Base-by-base conservation (phyloP, 1,140 invertebrate species). In the Macrocentrus cingulum region DNA sequence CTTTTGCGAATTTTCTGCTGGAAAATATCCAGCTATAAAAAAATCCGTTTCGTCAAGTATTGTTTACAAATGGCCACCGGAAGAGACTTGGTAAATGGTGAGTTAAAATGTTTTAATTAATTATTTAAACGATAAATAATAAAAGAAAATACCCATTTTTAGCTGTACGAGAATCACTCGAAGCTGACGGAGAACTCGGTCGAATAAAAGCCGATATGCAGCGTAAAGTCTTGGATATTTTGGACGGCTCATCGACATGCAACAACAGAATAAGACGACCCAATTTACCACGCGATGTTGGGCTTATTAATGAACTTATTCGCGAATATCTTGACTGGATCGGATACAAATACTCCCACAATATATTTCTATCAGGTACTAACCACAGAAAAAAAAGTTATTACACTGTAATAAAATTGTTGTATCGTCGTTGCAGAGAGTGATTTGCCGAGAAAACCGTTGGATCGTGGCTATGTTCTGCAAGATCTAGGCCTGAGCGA, bases 311-410 rank as follows among this genome's bases (percentile, higher is more conserved):
- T 57, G 77, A 81, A 64, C 64, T 82, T 1, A 73, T 82, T 23
- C 62, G 77, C 59, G 79, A 82, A 60, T 82, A 81, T 64, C 61
- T 81, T 8, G 74, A 81, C 49, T 81, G 80, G 80, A 78, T 76
- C 63, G 79, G 76, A 23, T 82, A 79, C 51, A 76, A 75, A 32
- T 81, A 80, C 41, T 76, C 77, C 3, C 66, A 71, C 0, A 73
- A 61, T 19, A 70, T 80, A 23, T 67, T 81, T 52, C 52, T 63
- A n/a, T 64, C 77, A 64, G 79, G 79, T 81, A 44, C 22, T 23
- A n/a, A 18, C 1, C 1, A 46, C 20, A 4, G n/a, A 2, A 19
- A 15, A 46, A 4, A 20, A 56, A 7, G 39, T 41, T 20, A 39
- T 11, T 55, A 32, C 16, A 23, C 13, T 5, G 6, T 42, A 42